Evolutionary conservation across 2,797 vertebrate genomes (phyloP).

Genomic region (Peromyscus aztecus): DNA sequence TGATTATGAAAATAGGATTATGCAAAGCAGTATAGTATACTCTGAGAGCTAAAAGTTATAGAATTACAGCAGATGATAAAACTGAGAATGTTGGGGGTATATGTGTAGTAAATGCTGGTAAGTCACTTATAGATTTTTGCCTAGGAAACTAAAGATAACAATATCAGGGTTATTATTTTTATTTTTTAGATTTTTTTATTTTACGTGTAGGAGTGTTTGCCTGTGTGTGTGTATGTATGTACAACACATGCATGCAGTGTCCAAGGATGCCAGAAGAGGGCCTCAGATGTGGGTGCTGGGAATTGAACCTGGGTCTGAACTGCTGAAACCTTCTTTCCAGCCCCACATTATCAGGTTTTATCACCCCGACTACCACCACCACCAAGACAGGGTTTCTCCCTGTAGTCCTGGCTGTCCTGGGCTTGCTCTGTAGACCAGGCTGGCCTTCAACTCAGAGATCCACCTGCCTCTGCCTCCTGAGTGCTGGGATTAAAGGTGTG

Average conservation of each 20-base stretch:
- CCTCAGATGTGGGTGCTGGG: neutral
- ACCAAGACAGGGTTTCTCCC: neutral
- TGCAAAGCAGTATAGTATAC: neutral
- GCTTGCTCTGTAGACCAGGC: neutral
- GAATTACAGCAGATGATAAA: neutral
- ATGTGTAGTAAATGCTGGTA: neutral
- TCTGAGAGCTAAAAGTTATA: neutral
- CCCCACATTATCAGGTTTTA: neutral
- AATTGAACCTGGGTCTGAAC: neutral
- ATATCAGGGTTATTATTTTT: neutral
- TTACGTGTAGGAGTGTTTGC: neutral
- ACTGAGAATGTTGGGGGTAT: neutral
- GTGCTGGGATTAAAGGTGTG: neutral
- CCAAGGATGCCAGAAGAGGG: neutral
- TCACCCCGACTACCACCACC: no score
- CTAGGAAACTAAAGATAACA: neutral
- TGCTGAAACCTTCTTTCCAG: neutral
- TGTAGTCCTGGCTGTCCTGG: neutral
- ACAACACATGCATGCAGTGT: neutral
- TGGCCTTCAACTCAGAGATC: neutral
- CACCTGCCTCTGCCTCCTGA: neutral
- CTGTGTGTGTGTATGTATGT: neutral
- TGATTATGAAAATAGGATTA: neutral
- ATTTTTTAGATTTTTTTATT: neutral
- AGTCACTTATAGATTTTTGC: neutral